phyloP scores from a whole-genome alignment of 2,113 vertebrate species.

The Nematolebias whitei region DNA sequence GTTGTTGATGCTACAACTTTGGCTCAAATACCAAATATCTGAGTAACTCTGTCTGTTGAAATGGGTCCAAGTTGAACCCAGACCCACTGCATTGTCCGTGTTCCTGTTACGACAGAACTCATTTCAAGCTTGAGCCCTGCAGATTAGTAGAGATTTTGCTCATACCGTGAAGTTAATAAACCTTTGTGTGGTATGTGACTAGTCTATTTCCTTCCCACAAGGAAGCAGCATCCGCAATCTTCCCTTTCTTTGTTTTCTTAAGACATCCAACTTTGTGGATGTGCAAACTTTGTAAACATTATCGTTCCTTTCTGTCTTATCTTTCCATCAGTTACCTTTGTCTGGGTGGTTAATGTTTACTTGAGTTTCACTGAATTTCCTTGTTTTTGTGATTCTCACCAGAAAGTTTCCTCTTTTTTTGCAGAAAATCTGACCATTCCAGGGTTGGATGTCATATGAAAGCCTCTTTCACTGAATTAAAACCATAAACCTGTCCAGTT shows the following conservation, averaged over 20 bases:
- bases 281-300: too few relatives aligned
- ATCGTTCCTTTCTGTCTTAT: not conserved
- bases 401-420: constrained; percentile 25
- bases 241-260: not conserved
- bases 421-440: constrained; percentile 31
- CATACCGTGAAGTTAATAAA: constrained; percentile 69
- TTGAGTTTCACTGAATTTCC: constrained; percentile 3
- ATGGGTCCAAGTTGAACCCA: not conserved
- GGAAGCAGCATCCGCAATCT: constrained; percentile 8
- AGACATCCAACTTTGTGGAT: too few relatives aligned
- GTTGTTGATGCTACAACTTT: not conserved
- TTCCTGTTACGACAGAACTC: constrained; percentile 49
- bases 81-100: not conserved
- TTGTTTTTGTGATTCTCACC: constrained; percentile 11
- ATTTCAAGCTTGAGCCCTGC: constrained; percentile 37
- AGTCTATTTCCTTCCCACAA: constrained; percentile 21
- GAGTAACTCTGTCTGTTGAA: constrained; percentile 11
- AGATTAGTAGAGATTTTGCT: constrained; percentile 53
- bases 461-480: not conserved
- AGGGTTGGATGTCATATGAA: not conserved
- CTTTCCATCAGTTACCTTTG: not conserved
- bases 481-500: not conserved
- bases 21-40: not conserved
- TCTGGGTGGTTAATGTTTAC: not conserved
- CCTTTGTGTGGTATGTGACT: constrained; percentile 16